Evolutionary conservation across 2,888 invertebrate genomes (phyloP), one percentile per base, ranked within the genome.

Genomic region (Exephanes ischioxanthus): DNA sequence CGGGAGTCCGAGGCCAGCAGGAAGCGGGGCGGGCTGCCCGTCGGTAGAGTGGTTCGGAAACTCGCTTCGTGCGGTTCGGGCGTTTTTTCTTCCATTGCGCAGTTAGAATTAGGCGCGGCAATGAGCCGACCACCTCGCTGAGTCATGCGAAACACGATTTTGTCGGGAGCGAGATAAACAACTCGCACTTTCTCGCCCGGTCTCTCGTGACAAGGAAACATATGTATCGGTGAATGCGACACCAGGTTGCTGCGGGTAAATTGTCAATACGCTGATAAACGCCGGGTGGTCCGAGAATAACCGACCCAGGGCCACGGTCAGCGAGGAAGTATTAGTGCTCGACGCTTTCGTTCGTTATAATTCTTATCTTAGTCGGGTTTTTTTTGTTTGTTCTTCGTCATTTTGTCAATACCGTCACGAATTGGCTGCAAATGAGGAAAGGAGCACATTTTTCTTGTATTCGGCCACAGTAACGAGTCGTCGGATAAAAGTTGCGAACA

Each of bases 51-150:
- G 41, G 41, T 41, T 41, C 41, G 41, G 11, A 41, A 61, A 61
- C 61, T 26, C 22, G 61, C 16, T 61, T 30, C 30, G 33, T 16
- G 30, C 30, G 11, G 61, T 63, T 63, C 6, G 30, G 16, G 26
- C 30, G 72, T 45, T 58, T 14, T 86, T 67, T 76, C 41, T 79
- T 87, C 55, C 11, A 2, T 11, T 86, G 77, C 87, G 86, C 87
- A 86, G 84, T 87, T 84, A 45, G 75, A 51, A 83, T 61, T 26
- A 61, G 77, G 61, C 80, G 67, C 77, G 83, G 82, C 68, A 61
- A 81, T 75, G 68, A 67, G 58, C 51, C 66, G 33, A 37, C 68
- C 11, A 22, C 51, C 19, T 41, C 22, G 22, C 37, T 70, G 26
- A 70, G 61, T 76, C 81, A 63, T 14, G 33, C 41, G 51, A 63